Percentiles rank a stretch among this genome's conserved stretches.
These are phyloP conservation scores for zebrafish (Danio rerio) DNA, from an alignment of 2,113 vertebrate genomes.

Conservation along the genomic window GRCz12tu NC_133191.1:17298501-17299000, in stretches of 20 bases:
- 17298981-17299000: constrained; percentile 16
- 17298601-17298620: constrained; percentile 55
- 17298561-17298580: constrained; percentile 47
- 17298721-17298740: constrained; percentile 62
- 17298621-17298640: constrained; percentile 27
- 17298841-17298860: constrained; percentile 34
- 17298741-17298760: constrained; percentile 62
- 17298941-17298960: constrained; percentile 30
- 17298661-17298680: constrained; percentile 53
- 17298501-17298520: constrained; percentile 21
- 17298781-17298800: constrained; percentile 57
- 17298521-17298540: constrained; percentile 20
- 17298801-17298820: constrained; percentile 29
- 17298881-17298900: constrained; percentile 41
- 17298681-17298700: constrained; percentile 74
- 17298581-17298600: constrained; percentile 57
- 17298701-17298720: constrained; percentile 68
- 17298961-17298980: constrained; percentile 37
- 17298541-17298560: constrained; percentile 42
- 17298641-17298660: constrained; percentile 18
- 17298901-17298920: constrained; percentile 38
- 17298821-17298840: constrained; percentile 21
- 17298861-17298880: constrained; percentile 19
- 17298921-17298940: constrained; percentile 50
- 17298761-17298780: constrained; percentile 64